These are phyloP conservation scores for Tribolium castaneum DNA, from an alignment of 1,140 invertebrate species.

Conservation along the genomic window DNA sequence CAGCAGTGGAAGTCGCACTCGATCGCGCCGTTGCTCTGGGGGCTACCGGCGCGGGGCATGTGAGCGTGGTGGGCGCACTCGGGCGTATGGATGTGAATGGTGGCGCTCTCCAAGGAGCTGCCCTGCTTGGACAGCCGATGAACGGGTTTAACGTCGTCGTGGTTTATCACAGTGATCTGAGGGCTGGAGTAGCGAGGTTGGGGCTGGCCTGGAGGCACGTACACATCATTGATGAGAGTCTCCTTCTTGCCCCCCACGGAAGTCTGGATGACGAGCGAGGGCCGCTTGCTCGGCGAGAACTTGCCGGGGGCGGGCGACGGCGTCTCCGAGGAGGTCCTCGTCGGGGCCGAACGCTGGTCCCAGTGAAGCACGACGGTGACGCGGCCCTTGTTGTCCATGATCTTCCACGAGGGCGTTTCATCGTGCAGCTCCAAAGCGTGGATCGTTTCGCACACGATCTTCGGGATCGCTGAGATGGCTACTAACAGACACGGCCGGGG, in stretches of 20 bases:
- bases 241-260: conserved; percentile 71
- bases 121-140: conserved; percentile 73
- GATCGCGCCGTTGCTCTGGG: conserved; percentile 70
- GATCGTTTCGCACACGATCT: conserved; percentile 96
- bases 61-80: conserved; percentile 83
- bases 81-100: conserved; percentile 85
- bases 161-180: conserved; percentile 91
- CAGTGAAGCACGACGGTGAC: conserved; percentile 94
- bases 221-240: conserved; percentile 69
- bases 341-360: conserved; percentile 82
- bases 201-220: conserved; percentile 65
- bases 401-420: conserved; percentile 96
- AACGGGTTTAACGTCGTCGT: conserved; percentile 74
- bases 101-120: conserved; percentile 79
- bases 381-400: conserved; percentile 95
- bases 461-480: conserved; percentile 94
- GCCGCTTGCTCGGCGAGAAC: conserved; percentile 75
- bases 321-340: conserved; percentile 67
- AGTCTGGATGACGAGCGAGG: conserved; percentile 81
- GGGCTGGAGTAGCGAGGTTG: conserved; percentile 75
- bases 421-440: conserved; percentile 92
- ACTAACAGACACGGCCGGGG: conserved; percentile 75
- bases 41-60: conserved; percentile 71
- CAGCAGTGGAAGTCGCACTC: conserved; percentile 97
- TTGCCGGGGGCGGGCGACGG: conserved; percentile 67